phyloP scores from a whole-genome alignment of 1,140 invertebrate genomes.

The Megalonaias nervosa region DNA sequence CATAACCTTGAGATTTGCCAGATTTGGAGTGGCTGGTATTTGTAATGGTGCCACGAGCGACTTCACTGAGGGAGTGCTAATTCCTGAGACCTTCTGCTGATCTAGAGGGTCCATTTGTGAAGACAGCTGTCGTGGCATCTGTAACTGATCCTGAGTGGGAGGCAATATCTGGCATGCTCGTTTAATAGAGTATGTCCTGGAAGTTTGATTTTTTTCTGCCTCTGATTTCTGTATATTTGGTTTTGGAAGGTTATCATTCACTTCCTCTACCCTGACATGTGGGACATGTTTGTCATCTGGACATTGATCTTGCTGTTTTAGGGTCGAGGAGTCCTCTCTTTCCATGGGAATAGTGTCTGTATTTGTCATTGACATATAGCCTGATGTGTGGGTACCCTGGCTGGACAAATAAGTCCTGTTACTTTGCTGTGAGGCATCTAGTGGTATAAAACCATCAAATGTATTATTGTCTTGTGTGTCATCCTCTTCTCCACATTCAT shows the following conservation, averaged over 20 bases:
- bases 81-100: not conserved
- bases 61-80: not conserved
- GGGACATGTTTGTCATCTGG: not conserved
- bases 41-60: too few relatives aligned
- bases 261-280: not conserved
- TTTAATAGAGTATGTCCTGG: too few relatives aligned
- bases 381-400: slow-evolving; percentile 37
- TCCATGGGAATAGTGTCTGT: slow-evolving; percentile 38
- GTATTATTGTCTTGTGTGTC: slow-evolving; percentile 30
- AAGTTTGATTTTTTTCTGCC: too few relatives aligned
- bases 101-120: not conserved
- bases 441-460: slow-evolving; percentile 29
- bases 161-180: too few relatives aligned
- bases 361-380: slow-evolving; percentile 40
- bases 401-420: slow-evolving; percentile 13
- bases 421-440: slow-evolving; percentile 1
- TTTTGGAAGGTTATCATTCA: not conserved
- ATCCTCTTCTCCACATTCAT: slow-evolving; percentile 26
- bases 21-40: slow-evolving; percentile 1
- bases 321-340: slow-evolving; percentile 6
- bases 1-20: slow-evolving; percentile 40
- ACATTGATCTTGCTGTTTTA: not conserved
- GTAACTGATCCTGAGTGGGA: too few relatives aligned
- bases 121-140: too few relatives aligned
- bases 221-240: not conserved